A percentile compares a stretch with the other conserved stretches of the same genome.
Evolutionary conservation across 92 coral and sea anemone genomes (phyloP).

Genomic region (Paragorgia papillata): DNA sequence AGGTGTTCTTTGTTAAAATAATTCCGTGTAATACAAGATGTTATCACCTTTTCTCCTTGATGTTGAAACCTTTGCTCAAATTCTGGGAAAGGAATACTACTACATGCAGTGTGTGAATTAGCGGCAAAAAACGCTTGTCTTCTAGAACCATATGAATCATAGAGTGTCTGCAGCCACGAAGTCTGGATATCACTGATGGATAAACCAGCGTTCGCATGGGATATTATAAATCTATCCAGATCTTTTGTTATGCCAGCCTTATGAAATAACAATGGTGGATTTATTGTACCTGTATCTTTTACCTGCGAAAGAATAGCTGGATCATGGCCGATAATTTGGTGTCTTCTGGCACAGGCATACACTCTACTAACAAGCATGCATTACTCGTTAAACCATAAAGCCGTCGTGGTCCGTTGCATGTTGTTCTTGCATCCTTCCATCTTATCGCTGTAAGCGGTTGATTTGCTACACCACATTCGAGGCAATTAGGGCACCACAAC

Average conservation of each 20-base stretch:
- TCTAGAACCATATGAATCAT: slow-evolving; percentile 49
- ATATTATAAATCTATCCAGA: slow-evolving; percentile 47
- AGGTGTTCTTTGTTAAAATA: slow-evolving; percentile 58
- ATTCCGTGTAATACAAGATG: slow-evolving; percentile 50
- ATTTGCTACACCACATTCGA: slow-evolving; percentile 36
- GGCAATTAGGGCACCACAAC: slow-evolving; percentile 59
- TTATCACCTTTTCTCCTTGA: slow-evolving; percentile 57
- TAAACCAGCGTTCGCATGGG: slow-evolving; percentile 63
- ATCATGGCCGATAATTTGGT: slow-evolving; percentile 59
- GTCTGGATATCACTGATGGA: slow-evolving; percentile 62
- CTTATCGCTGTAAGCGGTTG: slow-evolving; percentile 50
- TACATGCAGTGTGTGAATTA: too few species aligned
- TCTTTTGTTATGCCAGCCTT: slow-evolving; percentile 62
- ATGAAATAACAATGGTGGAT: slow-evolving; percentile 62
- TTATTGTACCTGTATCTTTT: slow-evolving; percentile 7
- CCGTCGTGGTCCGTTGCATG: slow-evolving; percentile 52
- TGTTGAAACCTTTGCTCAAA: slow-evolving; percentile 54
- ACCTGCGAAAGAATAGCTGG: slow-evolving; percentile 56
- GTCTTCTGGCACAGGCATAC: slow-evolving; percentile 55
- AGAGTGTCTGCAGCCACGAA: slow-evolving; percentile 55
- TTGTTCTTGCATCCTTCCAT: slow-evolving; percentile 66
- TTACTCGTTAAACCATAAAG: slow-evolving; percentile 62
- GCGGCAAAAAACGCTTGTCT: slow-evolving; percentile 2
- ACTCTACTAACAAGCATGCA: slow-evolving; percentile 56
- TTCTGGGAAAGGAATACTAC: too few species aligned